Conservation (phyloP, 2,113 vertebrate genomes). For the Pituophis catenifer region DNA sequence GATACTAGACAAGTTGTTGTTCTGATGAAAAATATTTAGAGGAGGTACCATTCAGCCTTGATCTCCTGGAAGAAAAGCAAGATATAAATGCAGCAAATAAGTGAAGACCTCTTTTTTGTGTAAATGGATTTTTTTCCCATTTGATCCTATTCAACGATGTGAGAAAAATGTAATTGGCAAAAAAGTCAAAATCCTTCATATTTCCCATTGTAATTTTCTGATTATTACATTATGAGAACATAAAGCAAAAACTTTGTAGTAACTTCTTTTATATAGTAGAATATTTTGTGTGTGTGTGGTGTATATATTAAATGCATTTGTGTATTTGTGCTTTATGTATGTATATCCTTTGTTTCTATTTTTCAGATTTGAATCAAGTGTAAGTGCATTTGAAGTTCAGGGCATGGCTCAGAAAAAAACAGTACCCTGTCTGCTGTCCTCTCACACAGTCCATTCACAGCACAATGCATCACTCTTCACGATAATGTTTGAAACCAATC, state of each 20-base stretch:
- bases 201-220: not conserved
- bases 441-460: constrained; percentile 72
- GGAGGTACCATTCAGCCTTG: not conserved
- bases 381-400: constrained; percentile 86
- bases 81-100: not conserved
- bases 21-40: not conserved
- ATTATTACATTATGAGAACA: not conserved
- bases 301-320: not conserved
- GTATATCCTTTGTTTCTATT: constrained; percentile 3
- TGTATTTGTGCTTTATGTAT: not conserved
- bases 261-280: not conserved
- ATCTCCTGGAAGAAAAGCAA: not conserved
- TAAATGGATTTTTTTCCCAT: not conserved
- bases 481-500: constrained; percentile 94
- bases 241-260: not conserved
- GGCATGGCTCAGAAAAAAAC: constrained; percentile 71
- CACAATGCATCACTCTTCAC: constrained; percentile 77
- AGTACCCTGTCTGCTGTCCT: constrained; percentile 83
- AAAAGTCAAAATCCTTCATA: not conserved
- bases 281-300: not conserved
- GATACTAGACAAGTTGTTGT: not conserved
- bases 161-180: not conserved
- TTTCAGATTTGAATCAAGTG: constrained; percentile 80
- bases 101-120: not conserved
- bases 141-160: not conserved